phyloP scores from a whole-genome alignment of 2,113 vertebrate genomes.

The Prunella himalayana region DNA sequence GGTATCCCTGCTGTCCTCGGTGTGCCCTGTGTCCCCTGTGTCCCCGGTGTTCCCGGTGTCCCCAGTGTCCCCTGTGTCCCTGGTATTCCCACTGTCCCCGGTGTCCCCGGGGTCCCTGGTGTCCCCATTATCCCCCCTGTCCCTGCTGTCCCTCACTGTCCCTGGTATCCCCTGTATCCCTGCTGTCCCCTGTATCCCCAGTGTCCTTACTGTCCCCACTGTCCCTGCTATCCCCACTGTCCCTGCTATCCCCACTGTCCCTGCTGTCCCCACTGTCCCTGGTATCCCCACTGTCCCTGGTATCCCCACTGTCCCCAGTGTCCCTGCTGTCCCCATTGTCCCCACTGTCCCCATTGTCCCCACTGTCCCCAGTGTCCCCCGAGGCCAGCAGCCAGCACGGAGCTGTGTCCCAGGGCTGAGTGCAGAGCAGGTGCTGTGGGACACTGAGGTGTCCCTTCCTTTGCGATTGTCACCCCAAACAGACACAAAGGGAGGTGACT shows the following conservation, averaged over 20 bases:
- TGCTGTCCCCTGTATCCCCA: too few species aligned
- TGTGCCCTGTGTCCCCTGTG: too few species aligned
- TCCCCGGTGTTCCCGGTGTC: accelerated
- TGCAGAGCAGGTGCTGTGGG: background rate
- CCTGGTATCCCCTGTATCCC: accelerated
- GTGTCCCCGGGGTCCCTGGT: background rate
- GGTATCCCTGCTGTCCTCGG: accelerated
- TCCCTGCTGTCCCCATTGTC: accelerated
- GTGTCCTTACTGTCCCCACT: accelerated
- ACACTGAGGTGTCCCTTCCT: accelerated
- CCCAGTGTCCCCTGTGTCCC: accelerated
- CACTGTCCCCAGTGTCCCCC: background rate
- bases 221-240: accelerated
- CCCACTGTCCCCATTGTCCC: accelerated
- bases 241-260: too few species aligned
- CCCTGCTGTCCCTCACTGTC: background rate
- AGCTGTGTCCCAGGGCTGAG: background rate
- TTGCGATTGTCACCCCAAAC: background rate
- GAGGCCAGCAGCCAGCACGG: background rate
- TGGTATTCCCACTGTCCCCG: too few species aligned
- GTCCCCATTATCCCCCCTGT: accelerated
- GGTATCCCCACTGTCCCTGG: accelerated
- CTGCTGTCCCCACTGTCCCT: accelerated
- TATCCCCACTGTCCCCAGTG: accelerated
- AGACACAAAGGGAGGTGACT: background rate